phyloP scores from a whole-genome alignment of 2,797 vertebrate genomes.

The Danio tinwini region DNA sequence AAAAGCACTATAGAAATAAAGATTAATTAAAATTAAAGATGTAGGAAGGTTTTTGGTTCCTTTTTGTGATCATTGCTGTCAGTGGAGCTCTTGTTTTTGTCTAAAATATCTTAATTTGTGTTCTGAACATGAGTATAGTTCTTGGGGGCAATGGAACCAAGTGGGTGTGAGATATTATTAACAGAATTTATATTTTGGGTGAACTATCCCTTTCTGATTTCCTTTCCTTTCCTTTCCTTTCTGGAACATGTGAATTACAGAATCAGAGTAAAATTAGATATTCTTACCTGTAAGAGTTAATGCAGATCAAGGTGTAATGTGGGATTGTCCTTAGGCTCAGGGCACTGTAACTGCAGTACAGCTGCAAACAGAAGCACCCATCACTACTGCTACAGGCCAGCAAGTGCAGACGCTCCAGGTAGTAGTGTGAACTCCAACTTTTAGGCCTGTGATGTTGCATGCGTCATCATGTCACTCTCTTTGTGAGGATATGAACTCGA shows the following conservation, averaged over 20 bases:
- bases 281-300: slow-evolving; percentile 1
- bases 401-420: slow-evolving; percentile 99
- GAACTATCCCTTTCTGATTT: too few relatives aligned
- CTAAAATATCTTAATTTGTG: too few relatives aligned
- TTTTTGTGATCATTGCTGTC: too few relatives aligned
- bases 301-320: slow-evolving; percentile 67
- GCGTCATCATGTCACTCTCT: slow-evolving; percentile 65
- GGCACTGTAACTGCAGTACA: slow-evolving; percentile 98
- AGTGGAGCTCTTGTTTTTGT: too few relatives aligned
- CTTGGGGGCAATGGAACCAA: too few relatives aligned
- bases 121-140: too few relatives aligned
- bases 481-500: slow-evolving; percentile 57
- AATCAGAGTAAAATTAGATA: neutral
- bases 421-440: slow-evolving; percentile 87
- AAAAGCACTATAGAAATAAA: too few relatives aligned
- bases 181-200: too few relatives aligned
- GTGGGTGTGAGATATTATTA: too few relatives aligned
- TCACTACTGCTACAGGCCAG: slow-evolving; percentile 96
- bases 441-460: slow-evolving; percentile 48
- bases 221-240: too few relatives aligned
- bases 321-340: slow-evolving; percentile 90
- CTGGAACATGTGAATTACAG: neutral
- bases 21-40: too few relatives aligned
- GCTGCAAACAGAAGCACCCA: slow-evolving; percentile 95
- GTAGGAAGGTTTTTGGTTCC: too few relatives aligned